Conservation (phyloP, 2,797 vertebrate genomes). For the Ceyx erithaca region DNA sequence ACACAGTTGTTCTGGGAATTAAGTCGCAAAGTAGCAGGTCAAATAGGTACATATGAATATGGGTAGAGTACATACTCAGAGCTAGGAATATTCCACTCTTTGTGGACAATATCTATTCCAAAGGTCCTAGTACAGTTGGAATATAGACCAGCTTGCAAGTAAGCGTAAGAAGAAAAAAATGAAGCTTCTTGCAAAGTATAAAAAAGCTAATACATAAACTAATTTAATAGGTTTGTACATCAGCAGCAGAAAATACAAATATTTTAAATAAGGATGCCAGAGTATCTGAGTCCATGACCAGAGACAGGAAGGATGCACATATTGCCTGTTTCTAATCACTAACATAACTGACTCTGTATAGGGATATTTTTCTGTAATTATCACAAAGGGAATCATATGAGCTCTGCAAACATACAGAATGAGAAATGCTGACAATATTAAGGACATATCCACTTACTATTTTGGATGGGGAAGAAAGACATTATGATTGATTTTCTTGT, state of each 20-base stretch:
- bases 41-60: slow-evolving; percentile 41
- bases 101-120: background rate
- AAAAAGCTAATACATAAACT: background rate
- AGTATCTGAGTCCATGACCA: background rate
- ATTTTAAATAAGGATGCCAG: slow-evolving; percentile 27
- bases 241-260: background rate
- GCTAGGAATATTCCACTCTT: background rate
- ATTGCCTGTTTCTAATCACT: slow-evolving; percentile 17
- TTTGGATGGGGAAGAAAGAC: background rate
- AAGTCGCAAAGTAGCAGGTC: slow-evolving; percentile 49
- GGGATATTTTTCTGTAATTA: background rate
- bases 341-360: background rate
- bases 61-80: background rate
- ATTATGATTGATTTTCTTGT: background rate
- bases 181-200: background rate
- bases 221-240: background rate
- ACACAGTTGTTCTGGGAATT: slow-evolving; percentile 69
- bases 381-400: background rate
- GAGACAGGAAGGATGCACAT: slow-evolving; percentile 6
- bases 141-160: background rate
- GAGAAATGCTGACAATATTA: background rate
- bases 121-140: background rate
- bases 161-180: background rate
- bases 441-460: background rate
- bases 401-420: background rate